Percentiles rank a stretch among this genome's conserved stretches.
These are phyloP conservation scores for Hyperoplus immaculatus DNA, from an alignment of 2,797 vertebrate species.

Conservation along the genomic window DNA sequence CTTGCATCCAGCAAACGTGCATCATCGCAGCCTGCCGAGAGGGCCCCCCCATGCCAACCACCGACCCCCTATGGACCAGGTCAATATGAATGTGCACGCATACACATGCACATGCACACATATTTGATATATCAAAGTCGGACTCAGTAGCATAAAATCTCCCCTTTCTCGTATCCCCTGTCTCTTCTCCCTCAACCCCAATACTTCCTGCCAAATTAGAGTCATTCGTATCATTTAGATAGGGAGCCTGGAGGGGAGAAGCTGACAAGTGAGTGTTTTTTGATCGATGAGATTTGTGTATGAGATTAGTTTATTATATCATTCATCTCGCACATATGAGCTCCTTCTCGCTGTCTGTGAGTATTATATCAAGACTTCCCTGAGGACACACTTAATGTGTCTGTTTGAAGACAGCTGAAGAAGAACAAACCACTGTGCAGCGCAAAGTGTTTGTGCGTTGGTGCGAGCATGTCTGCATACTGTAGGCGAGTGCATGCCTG, in stretches of 20 bases:
- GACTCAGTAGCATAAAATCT: conserved; percentile 55
- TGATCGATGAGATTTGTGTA: conserved; percentile 75
- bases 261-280: conserved; percentile 76
- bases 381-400: conserved; percentile 62
- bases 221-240: conserved; percentile 75
- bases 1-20: conserved; percentile 88
- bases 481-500: conserved; percentile 11
- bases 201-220: conserved; percentile 69
- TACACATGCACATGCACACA: conserved; percentile 18
- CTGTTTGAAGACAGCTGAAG: conserved; percentile 58
- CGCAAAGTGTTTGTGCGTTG: conserved; percentile 23
- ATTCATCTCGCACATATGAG: conserved; percentile 61
- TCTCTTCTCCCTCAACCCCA: conserved; percentile 53
- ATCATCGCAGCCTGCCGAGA: conserved; percentile 88
- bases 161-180: conserved; percentile 41
- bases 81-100: conserved; percentile 69
- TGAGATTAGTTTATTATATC: conserved; percentile 74
- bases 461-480: conserved; percentile 6
- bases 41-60: conserved; percentile 89
- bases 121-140: conserved; percentile 61
- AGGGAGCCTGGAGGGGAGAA: conserved; percentile 67
- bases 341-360: conserved; percentile 41
- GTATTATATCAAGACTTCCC: conserved; percentile 63
- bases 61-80: conserved; percentile 94
- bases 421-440: conserved; percentile 58